These are phyloP conservation scores for Nothoprocta pentlandii DNA, from an alignment of 2,113 vertebrate genomes.

Conservation along the genomic window DNA sequence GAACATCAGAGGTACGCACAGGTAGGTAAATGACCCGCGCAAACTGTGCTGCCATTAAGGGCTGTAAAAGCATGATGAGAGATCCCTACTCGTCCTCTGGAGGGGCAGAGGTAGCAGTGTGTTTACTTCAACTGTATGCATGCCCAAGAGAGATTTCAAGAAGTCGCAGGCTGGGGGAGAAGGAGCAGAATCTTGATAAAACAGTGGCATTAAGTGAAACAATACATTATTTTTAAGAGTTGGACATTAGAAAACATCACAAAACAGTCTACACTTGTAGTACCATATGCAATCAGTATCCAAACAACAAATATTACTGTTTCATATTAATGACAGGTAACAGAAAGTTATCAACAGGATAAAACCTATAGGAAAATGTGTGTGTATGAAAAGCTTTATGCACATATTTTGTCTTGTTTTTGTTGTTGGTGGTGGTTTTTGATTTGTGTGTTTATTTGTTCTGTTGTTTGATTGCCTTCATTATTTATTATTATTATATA, in stretches of 20 bases:
- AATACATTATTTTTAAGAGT: neutral
- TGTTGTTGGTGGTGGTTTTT: neutral
- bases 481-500: no score
- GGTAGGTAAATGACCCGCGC: neutral
- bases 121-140: neutral
- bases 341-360: neutral
- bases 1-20: neutral
- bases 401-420: rapidly evolving
- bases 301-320: neutral
- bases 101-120: neutral
- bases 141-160: neutral
- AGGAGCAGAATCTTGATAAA: neutral
- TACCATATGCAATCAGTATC: neutral
- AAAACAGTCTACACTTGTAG: neutral
- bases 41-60: neutral
- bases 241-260: neutral
- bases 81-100: neutral
- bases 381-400: rapidly evolving
- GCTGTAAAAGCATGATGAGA: neutral
- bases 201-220: neutral
- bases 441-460: neutral
- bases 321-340: neutral
- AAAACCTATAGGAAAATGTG: neutral
- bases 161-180: neutral
- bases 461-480: neutral